Evolutionary conservation across 2,888 invertebrate species (phyloP).

Genomic region (Philaethria dido): DNA sequence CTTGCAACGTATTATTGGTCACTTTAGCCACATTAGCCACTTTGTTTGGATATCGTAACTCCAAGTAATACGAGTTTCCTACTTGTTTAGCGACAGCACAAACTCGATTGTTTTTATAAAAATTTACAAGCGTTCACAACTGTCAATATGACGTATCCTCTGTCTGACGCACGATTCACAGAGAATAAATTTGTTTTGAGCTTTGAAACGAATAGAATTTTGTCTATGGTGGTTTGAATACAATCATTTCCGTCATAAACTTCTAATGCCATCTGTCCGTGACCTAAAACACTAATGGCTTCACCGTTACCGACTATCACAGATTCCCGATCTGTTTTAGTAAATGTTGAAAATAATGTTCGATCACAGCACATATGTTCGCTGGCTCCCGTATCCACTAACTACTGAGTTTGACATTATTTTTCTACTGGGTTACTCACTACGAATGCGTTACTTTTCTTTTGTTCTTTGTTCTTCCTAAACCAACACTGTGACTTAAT

Average conservation of each 20-base stretch:
- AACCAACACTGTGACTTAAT: constrained; percentile 23
- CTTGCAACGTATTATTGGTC: constrained; percentile 7
- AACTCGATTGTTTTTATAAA: too few species aligned
- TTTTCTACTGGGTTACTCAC: too few species aligned
- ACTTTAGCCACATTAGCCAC: too few species aligned
- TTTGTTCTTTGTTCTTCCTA: constrained; percentile 14
- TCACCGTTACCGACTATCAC: constrained; percentile 44
- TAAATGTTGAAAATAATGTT: constrained; percentile 39
- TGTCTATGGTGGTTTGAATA: constrained; percentile 42
- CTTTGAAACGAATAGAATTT: constrained; percentile 43
- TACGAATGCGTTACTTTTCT: constrained; percentile 30
- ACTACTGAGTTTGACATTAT: constrained; percentile 41
- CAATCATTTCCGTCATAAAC: constrained; percentile 40
- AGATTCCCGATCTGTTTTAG: constrained; percentile 12
- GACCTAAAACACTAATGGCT: constrained; percentile 39
- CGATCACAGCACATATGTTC: constrained; percentile 46
- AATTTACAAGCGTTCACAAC: too few species aligned
- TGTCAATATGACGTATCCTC: background rate
- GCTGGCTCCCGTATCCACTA: constrained; percentile 47
- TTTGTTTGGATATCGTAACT: too few species aligned
- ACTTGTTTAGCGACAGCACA: too few species aligned
- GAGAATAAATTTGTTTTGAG: constrained; percentile 43
- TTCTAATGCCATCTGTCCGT: constrained; percentile 46
- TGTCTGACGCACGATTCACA: constrained; percentile 37
- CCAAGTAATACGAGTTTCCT: too few species aligned